A percentile compares a stretch with the other conserved stretches of the same genome.
Conservation (phyloP, 2,797 vertebrate genomes). For the Artibeus lituratus region DNA sequence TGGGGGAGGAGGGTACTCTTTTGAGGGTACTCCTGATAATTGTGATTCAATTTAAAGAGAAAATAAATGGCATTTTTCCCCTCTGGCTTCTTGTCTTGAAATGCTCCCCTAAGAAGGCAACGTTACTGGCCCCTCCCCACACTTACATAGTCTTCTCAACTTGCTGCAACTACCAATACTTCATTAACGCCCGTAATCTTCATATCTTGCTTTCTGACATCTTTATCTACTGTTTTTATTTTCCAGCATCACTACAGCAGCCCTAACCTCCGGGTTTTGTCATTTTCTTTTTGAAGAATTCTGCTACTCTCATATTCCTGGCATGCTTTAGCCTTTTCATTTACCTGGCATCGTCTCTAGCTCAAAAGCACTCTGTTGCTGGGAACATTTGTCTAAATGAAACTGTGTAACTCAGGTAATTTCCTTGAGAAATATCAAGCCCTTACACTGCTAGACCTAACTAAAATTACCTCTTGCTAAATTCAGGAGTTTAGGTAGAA, state of each 20-base stretch:
- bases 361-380: not conserved
- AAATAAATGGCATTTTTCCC: not conserved
- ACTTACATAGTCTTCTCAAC: not conserved
- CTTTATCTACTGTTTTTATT: not conserved
- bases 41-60: not conserved
- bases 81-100: not conserved
- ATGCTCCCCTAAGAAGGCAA: not conserved
- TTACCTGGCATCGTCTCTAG: not conserved
- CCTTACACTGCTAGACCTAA: not conserved
- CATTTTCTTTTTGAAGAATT: conserved; percentile 46
- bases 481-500: not conserved
- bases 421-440: not conserved
- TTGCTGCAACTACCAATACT: not conserved
- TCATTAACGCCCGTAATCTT: not conserved
- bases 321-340: not conserved
- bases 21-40: not conserved
- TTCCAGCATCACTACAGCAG: not conserved
- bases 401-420: not conserved
- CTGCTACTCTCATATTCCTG: not conserved
- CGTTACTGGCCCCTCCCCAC: not conserved
- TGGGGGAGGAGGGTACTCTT: not conserved
- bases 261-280: not conserved
- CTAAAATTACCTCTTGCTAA: not conserved
- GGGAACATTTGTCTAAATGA: not conserved
- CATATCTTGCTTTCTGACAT: not conserved